Base-by-base conservation (phyloP, 2,797 vertebrate species). In the Distichodus sexfasciatus region DNA sequence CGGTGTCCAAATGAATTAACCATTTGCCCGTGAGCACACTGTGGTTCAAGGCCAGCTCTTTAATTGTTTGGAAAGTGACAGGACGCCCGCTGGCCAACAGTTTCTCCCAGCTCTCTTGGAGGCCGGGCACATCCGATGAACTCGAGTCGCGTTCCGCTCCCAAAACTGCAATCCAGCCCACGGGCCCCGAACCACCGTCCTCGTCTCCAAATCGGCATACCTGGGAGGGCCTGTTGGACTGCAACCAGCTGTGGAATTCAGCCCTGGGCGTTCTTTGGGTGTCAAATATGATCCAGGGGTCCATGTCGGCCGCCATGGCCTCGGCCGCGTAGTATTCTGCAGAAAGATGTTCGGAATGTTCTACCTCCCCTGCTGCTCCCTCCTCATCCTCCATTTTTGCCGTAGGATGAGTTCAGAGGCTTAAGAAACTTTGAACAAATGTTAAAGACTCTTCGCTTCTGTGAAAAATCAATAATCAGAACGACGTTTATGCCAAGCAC, bases 231-330 rank as follows among this genome's bases (percentile, higher is more conserved):
- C 91, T 89, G 83, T 96, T 92, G 54, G 89, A 94, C 82, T 94
- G 90, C 74, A 97, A 79, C 95, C 95, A 97, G 72, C 82, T 78
- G 4, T 93, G 87, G 29, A 97, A 93, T 79, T 96, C 93, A 0
- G 91, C 85, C 2, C 88, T 83, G 41, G 94, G 92, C 0, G 90
- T 94, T 59, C 75, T 89, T 1, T 92, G 89, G 0, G 90, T 87
- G 41, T 97, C 93, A 11, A 96, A 96, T 33, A 90, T 82, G 28
- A 95, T 91, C 95, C 95, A 96, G 26, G 93, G 93, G 72, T 96
- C 94, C 93, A 95, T 93, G 83, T 96, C 94, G 0, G 95, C 94
- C 0, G 94, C 95, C 93, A 96, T 89, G 51, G 95, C 84, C 76
- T 95, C 92, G 0, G 95, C 95, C 0, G 94, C 95, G 31, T 93